A percentile compares a stretch with the other conserved stretches of the same genome.
Evolutionary conservation across 2,888 invertebrate species (phyloP).

Genomic region (Orthosia gracilis): DNA sequence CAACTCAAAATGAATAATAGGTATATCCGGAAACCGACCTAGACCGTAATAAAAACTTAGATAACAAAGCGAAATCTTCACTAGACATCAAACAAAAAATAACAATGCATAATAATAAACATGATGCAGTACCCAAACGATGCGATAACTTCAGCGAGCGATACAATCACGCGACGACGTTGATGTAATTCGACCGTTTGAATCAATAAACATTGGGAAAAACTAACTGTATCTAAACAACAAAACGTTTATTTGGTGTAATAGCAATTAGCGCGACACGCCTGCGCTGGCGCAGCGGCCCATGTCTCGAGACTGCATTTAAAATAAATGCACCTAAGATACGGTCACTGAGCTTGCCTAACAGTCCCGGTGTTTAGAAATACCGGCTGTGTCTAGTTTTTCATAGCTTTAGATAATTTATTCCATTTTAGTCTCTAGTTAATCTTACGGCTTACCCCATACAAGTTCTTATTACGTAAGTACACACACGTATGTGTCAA

Average conservation of each 20-base stretch:
- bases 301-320: constrained; percentile 59
- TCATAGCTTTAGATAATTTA: constrained; percentile 54
- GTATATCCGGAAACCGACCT: constrained; percentile 25
- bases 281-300: constrained; percentile 70
- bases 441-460: constrained; percentile 11
- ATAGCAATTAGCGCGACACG: constrained; percentile 72
- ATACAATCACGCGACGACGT: constrained; percentile 50
- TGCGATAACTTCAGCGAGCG: constrained; percentile 38
- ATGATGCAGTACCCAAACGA: constrained; percentile 41
- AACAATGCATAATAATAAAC: constrained; percentile 60
- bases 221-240: constrained; percentile 75
- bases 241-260: constrained; percentile 67
- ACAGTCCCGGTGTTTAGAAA: constrained; percentile 55
- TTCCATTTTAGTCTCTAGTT: constrained; percentile 26
- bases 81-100: constrained; percentile 47
- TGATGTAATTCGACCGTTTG: constrained; percentile 59
- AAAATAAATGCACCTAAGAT: constrained; percentile 59
- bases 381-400: constrained; percentile 47
- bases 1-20: neutral
- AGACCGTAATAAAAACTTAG: constrained; percentile 29
- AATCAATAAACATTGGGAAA: constrained; percentile 68
- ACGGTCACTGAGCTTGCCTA: constrained; percentile 61
- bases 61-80: constrained; percentile 51
- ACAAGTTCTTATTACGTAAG: constrained; percentile 38
- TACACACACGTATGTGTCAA: constrained; percentile 17